A percentile compares a stretch with the other conserved stretches of the same genome.
Evolutionary conservation across 2,888 invertebrate genomes (phyloP).

Genomic region (Synergus umbraculus): DNA sequence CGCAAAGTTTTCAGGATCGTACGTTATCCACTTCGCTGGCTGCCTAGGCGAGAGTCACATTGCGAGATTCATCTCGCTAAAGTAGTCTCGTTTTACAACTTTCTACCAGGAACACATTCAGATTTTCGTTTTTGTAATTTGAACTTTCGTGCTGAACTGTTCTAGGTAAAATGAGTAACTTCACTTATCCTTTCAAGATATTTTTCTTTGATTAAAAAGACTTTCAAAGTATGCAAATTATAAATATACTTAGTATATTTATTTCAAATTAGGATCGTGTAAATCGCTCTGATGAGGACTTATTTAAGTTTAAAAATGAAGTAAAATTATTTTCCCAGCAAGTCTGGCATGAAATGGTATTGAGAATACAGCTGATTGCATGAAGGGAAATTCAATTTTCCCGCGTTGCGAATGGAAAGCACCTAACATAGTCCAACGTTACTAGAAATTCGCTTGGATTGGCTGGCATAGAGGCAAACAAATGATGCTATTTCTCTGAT

Average conservation of each 20-base stretch:
- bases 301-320: not conserved
- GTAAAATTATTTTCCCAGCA: not conserved
- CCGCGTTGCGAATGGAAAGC: slow-evolving; percentile 31
- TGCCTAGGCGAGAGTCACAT: slow-evolving; percentile 11
- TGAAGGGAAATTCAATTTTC: slow-evolving; percentile 59
- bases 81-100: slow-evolving; percentile 2
- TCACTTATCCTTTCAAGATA: not conserved
- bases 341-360: slow-evolving; percentile 53
- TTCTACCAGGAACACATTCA: slow-evolving; percentile 10
- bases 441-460: slow-evolving; percentile 39
- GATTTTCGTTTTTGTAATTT: slow-evolving; percentile 14
- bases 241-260: too few relatives aligned
- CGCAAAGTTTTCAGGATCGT: slow-evolving; percentile 54
- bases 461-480: slow-evolving; percentile 43
- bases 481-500: slow-evolving; percentile 46
- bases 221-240: too few relatives aligned
- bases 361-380: slow-evolving; percentile 56
- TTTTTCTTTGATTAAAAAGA: not conserved
- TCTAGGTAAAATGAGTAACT: not conserved
- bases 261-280: not conserved
- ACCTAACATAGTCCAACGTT: slow-evolving; percentile 30
- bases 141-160: not conserved
- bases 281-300: not conserved
- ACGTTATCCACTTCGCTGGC: slow-evolving; percentile 46
- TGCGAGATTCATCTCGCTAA: not conserved